Percentiles rank a stretch among this genome's conserved stretches.
Evolutionary conservation across 2,113 vertebrate genomes (phyloP).

Genomic region (Verasper variegatus): DNA sequence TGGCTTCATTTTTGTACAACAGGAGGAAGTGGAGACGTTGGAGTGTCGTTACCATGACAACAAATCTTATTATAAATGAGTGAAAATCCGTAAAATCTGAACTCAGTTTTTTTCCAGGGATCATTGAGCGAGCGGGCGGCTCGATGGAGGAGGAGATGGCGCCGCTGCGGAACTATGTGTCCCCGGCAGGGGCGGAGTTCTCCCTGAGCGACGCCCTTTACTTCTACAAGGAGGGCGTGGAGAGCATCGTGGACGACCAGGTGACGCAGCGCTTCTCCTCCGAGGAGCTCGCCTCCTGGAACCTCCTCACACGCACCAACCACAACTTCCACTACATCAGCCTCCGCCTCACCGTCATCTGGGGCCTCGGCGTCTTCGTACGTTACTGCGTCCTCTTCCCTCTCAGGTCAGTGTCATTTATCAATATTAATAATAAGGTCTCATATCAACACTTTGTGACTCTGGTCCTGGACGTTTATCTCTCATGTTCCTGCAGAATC

Average conservation of each 20-base stretch:
- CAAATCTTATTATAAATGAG: not conserved
- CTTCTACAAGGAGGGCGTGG: slow-evolving; percentile 92
- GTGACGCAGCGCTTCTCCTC: slow-evolving; percentile 97
- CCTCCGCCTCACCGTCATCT: slow-evolving; percentile 88
- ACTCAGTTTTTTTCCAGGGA: slow-evolving; percentile 77
- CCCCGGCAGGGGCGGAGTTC: slow-evolving; percentile 31
- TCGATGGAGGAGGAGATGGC: slow-evolving; percentile 91
- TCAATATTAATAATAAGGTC: not conserved
- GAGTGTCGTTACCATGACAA: not conserved
- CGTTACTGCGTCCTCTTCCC: slow-evolving; percentile 93
- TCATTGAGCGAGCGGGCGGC: slow-evolving; percentile 88
- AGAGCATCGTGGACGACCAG: slow-evolving; percentile 94
- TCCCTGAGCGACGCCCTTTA: slow-evolving; percentile 89
- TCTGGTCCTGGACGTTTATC: not conserved
- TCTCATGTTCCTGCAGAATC: slow-evolving; percentile 78
- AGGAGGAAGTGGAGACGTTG: no score
- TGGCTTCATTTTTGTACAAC: no score
- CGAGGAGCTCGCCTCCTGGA: slow-evolving; percentile 95
- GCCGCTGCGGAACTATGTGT: no score
- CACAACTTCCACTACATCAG: slow-evolving; percentile 94
- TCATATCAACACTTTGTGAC: not conserved
- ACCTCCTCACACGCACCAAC: slow-evolving; percentile 97
- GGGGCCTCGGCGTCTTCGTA: slow-evolving; percentile 90
- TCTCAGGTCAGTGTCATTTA: slow-evolving; percentile 84
- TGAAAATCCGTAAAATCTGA: not conserved